Evolutionary conservation across 2,888 invertebrate genomes (phyloP).

Genomic region (Ypsolopha sequella): DNA sequence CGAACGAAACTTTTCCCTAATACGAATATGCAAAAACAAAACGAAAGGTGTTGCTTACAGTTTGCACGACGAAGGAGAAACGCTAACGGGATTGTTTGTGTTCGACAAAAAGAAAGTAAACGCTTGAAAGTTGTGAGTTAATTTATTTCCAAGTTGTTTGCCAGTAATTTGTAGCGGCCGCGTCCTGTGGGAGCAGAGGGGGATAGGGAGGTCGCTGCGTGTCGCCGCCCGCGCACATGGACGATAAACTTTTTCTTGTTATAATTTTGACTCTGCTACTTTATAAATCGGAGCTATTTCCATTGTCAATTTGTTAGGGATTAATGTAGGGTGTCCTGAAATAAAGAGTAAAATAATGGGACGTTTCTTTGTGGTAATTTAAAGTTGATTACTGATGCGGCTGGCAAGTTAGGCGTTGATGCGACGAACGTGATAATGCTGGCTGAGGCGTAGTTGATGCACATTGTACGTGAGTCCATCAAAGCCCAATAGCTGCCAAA

Average conservation of each 20-base stretch:
- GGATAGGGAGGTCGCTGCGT: slow-evolving; percentile 9
- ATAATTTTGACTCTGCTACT: slow-evolving; percentile 45
- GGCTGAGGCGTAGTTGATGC: too few species aligned
- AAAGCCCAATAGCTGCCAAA: too few species aligned
- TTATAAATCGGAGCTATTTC: slow-evolving; percentile 28
- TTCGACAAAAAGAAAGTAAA: slow-evolving; percentile 56
- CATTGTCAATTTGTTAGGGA: slow-evolving; percentile 14
- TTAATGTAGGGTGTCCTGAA: neutral
- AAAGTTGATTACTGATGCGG: too few species aligned
- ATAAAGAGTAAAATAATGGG: neutral
- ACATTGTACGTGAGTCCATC: too few species aligned
- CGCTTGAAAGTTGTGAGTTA: slow-evolving; percentile 63
- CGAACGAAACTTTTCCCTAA: neutral
- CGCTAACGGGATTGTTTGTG: slow-evolving; percentile 60
- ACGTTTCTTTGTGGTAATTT: neutral
- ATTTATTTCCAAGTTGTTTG: slow-evolving; percentile 68
- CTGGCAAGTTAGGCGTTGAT: too few species aligned
- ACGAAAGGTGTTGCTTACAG: too few species aligned
- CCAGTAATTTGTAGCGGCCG: slow-evolving; percentile 64
- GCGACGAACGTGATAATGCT: too few species aligned
- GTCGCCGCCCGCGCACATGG: slow-evolving; percentile 30
- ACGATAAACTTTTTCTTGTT: slow-evolving; percentile 51
- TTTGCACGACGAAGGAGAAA: slow-evolving; percentile 17
- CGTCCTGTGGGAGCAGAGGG: slow-evolving; percentile 37
- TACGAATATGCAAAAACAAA: too few species aligned